phyloP scores from a whole-genome alignment of 2,113 vertebrate genomes.

The Athene noctua region DNA sequence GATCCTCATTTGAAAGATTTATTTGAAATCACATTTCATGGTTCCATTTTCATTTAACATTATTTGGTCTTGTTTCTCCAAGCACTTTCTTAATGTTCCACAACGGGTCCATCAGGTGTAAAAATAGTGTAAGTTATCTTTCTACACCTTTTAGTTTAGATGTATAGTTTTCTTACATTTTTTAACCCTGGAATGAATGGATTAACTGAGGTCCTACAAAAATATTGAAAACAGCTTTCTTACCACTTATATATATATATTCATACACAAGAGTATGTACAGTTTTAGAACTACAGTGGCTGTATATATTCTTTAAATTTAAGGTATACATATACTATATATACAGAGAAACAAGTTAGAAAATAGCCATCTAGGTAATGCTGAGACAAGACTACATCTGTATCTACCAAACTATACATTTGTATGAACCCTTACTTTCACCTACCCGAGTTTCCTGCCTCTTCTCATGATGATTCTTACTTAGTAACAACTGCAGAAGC shows the following conservation, averaged over 20 bases:
- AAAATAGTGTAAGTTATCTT: not conserved
- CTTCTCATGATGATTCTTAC: not conserved
- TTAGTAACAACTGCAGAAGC: not conserved
- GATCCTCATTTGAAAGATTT: not conserved
- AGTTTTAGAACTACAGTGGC: not conserved
- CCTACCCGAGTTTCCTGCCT: not conserved
- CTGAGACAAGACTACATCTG: not conserved
- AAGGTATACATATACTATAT: not conserved
- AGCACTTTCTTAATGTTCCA: not conserved
- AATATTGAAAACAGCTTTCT: not conserved
- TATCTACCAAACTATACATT: not conserved
- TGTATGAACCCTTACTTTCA: not conserved
- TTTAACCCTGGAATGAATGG: not conserved
- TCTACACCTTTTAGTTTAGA: not conserved
- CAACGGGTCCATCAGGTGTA: not conserved
- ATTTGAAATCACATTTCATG: not conserved
- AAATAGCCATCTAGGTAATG: not conserved
- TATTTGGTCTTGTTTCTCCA: not conserved
- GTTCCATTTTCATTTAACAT: not conserved
- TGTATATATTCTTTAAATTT: not conserved
- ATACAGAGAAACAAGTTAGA: not conserved
- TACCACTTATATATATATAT: not conserved
- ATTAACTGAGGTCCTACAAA: not conserved
- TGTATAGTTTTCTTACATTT: rapidly evolving
- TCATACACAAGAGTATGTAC: rapidly evolving